Conservation (phyloP, 2,113 vertebrate species). For the Hippocampus comes region DNA sequence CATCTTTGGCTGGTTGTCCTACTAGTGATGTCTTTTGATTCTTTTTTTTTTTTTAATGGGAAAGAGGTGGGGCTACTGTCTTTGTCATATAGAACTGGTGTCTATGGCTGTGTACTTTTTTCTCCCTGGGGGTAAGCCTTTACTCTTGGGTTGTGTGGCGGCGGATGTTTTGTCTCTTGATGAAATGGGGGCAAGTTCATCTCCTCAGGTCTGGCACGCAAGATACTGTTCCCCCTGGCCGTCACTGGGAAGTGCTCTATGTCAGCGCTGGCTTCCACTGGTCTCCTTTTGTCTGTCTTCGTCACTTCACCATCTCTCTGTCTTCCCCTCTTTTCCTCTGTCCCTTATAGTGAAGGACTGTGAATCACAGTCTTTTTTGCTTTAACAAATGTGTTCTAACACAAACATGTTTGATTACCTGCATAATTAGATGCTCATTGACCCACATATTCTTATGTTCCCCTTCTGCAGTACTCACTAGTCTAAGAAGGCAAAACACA, state of each 20-base stretch:
- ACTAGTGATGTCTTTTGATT: constrained; percentile 24
- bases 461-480: constrained; percentile 7
- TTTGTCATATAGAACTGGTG: constrained; percentile 52
- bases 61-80: constrained; percentile 29
- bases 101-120: constrained; percentile 44
- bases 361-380: constrained; percentile 12
- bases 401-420: constrained; percentile 7
- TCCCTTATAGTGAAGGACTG: background rate
- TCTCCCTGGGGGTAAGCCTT: constrained; percentile 54
- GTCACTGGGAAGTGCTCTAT: constrained; percentile 42
- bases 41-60: constrained; percentile 32
- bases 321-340: background rate
- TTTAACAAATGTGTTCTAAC: constrained; percentile 11
- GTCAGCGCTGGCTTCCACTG: constrained; percentile 33
- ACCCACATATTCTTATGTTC: constrained; percentile 1
- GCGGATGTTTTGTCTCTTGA: constrained; percentile 66
- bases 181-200: constrained; percentile 71
- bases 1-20: constrained; percentile 25
- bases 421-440: constrained; percentile 11
- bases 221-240: constrained; percentile 47
- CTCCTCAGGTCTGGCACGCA: constrained; percentile 66
- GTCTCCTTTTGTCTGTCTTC: constrained; percentile 48
- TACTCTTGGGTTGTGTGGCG: constrained; percentile 60
- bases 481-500: background rate
- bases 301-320: constrained; percentile 15